These are phyloP conservation scores for Agriopis aurantiaria DNA, from an alignment of 2,888 invertebrate genomes.

Conservation along the genomic window DNA sequence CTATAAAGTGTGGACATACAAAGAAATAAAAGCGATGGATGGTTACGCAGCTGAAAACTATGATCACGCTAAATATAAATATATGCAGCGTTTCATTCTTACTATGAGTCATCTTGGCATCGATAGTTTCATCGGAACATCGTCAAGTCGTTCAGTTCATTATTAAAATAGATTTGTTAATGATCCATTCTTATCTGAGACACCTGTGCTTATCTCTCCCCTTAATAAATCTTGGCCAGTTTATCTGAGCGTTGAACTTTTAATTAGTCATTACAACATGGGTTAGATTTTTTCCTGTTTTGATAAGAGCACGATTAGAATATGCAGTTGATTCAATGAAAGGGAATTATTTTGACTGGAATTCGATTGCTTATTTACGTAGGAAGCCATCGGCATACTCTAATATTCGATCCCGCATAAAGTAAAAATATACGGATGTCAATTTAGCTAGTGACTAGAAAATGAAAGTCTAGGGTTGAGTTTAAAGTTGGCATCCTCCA, in stretches of 20 bases:
- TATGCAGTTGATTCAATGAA: conserved; percentile 11
- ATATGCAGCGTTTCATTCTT: background rate
- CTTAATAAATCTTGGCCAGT: conserved; percentile 39
- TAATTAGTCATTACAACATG: conserved; percentile 42
- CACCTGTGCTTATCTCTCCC: conserved; percentile 37
- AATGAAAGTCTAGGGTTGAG: too few species aligned
- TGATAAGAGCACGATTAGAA: conserved; percentile 29
- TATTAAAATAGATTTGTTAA: conserved; percentile 40
- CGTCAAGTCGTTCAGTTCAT: background rate
- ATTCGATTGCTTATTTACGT: background rate
- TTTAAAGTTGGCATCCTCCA: too few species aligned
- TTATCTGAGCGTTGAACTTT: conserved; percentile 43
- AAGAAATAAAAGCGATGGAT: too few species aligned
- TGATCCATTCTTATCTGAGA: conserved; percentile 37
- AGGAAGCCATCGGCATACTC: background rate
- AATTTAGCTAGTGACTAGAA: too few species aligned
- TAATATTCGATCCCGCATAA: too few species aligned
- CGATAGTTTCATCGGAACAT: background rate
- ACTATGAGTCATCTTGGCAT: conserved; percentile 14
- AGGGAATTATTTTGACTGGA: conserved; percentile 7
- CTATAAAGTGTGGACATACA: background rate
- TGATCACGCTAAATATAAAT: too few species aligned
- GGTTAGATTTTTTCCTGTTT: conserved; percentile 38
- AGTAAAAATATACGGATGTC: too few species aligned
- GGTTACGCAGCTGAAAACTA: too few species aligned